A percentile compares a stretch with the other conserved stretches of the same genome.
These are phyloP conservation scores for Neogobius melanostomus DNA, from an alignment of 2,113 vertebrate genomes.

Conservation along the genomic window DNA sequence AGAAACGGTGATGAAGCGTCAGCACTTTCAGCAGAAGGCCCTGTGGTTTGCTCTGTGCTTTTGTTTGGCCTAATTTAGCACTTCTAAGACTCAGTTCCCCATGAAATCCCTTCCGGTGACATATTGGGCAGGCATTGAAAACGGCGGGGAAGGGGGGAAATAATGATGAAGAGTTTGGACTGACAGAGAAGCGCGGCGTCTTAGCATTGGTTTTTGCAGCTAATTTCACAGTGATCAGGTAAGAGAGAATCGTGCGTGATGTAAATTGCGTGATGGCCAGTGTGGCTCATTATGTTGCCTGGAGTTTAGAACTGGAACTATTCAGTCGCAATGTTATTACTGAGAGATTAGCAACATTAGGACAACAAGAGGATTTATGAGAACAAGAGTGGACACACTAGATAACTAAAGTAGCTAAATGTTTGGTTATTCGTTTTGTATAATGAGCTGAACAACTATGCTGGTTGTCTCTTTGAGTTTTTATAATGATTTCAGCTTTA, in stretches of 20 bases:
- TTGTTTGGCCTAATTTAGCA: constrained; percentile 56
- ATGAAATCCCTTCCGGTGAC: constrained; percentile 56
- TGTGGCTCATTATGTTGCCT: constrained; percentile 18
- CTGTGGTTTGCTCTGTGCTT: constrained; percentile 35
- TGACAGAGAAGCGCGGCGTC: constrained; percentile 7
- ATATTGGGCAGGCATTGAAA: constrained; percentile 39
- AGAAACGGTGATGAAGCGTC: constrained; percentile 33
- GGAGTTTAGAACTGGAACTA: constrained; percentile 27
- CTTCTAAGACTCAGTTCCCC: constrained; percentile 37
- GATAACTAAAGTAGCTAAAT: neutral
- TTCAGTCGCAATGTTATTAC: constrained; percentile 11
- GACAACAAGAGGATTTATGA: constrained; percentile 20
- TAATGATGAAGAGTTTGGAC: constrained; percentile 53
- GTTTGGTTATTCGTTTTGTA: neutral
- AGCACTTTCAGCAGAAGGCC: constrained; percentile 28
- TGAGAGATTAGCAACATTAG: constrained; percentile 26
- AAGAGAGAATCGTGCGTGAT: constrained; percentile 13
- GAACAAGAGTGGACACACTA: neutral
- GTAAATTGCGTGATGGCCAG: constrained; percentile 24
- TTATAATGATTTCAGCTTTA: too few species aligned
- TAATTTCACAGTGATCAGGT: constrained; percentile 62
- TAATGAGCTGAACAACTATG: neutral
- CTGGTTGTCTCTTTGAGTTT: too few species aligned
- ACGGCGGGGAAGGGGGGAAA: constrained; percentile 36
- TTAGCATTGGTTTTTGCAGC: constrained; percentile 35